These are phyloP conservation scores for Drosophila mojavensis DNA, from an alignment of 1,140 invertebrate species.

Conservation along the genomic window DNA sequence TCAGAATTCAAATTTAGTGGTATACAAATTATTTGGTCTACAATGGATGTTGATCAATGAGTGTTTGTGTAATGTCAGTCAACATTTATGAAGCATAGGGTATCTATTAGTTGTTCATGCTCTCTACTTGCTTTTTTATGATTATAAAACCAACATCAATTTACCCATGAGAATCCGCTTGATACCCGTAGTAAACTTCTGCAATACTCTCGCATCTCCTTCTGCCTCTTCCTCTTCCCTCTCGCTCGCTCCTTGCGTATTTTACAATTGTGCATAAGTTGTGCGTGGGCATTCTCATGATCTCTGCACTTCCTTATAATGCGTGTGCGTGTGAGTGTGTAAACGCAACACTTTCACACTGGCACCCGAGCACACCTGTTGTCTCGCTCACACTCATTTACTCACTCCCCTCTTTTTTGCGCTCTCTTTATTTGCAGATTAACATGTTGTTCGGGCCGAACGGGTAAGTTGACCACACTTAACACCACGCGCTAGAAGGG, in stretches of 20 bases:
- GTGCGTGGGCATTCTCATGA: conserved; percentile 1
- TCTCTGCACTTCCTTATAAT: conserved; percentile 8
- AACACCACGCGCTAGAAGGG: background rate
- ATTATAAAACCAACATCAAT: conserved; percentile 70
- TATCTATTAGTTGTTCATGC: background rate
- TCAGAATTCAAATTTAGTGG: no score
- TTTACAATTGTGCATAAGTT: conserved; percentile 41
- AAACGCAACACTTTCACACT: conserved; percentile 2
- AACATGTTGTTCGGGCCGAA: conserved; percentile 50
- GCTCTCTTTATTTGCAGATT: conserved; percentile 48
- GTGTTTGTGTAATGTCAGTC: no score
- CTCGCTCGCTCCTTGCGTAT: conserved; percentile 11
- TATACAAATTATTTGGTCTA: no score
- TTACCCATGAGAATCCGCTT: conserved; percentile 47
- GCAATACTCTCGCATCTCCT: background rate
- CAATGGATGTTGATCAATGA: no score
- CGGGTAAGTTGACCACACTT: conserved; percentile 50
- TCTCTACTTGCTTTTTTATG: conserved; percentile 44
- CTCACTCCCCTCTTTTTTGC: conserved; percentile 10
- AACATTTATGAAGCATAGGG: background rate
- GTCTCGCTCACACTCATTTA: background rate
- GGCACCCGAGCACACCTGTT: background rate
- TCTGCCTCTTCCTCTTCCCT: background rate
- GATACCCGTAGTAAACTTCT: conserved; percentile 11
- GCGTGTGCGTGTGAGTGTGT: background rate